Evolutionary conservation across 1,140 invertebrate genomes (phyloP).

Genomic region (Brachionus asplanchnoidis): DNA sequence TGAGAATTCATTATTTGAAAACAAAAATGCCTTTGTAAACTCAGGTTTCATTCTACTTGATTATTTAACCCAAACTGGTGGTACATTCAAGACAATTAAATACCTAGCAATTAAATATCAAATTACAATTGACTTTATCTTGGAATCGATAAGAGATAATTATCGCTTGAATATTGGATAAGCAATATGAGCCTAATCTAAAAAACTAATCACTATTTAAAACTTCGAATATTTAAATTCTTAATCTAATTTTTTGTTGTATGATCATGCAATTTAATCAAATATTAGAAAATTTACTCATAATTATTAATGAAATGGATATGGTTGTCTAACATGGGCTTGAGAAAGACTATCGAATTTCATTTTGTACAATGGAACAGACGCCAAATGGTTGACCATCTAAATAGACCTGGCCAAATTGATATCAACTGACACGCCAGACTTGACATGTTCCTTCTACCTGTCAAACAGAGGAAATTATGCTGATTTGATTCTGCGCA

Average conservation of each 20-base stretch:
- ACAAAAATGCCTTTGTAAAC: not conserved
- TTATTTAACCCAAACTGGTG: not conserved
- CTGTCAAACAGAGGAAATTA: not conserved
- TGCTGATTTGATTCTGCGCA: not conserved
- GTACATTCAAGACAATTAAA: not conserved
- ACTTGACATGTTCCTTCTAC: not conserved
- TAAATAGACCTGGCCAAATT: not conserved
- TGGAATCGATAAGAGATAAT: conserved; percentile 1
- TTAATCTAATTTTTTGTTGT: not conserved
- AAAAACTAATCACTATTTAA: not conserved
- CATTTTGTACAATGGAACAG: not conserved
- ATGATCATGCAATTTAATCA: not conserved
- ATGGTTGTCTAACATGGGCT: not conserved
- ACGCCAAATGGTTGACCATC: not conserved
- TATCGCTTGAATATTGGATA: not conserved
- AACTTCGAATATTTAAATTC: not conserved
- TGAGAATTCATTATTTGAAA: not conserved
- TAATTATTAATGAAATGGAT: not conserved
- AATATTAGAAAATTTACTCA: not conserved
- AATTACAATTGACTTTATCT: not conserved
- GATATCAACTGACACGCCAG: not conserved
- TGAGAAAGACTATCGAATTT: not conserved
- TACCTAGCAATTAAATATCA: conserved; percentile 2
- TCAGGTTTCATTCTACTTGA: not conserved
- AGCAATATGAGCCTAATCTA: not conserved